Conservation (phyloP, 2,797 vertebrate species). For the Craterocephalus amniculus region DNA sequence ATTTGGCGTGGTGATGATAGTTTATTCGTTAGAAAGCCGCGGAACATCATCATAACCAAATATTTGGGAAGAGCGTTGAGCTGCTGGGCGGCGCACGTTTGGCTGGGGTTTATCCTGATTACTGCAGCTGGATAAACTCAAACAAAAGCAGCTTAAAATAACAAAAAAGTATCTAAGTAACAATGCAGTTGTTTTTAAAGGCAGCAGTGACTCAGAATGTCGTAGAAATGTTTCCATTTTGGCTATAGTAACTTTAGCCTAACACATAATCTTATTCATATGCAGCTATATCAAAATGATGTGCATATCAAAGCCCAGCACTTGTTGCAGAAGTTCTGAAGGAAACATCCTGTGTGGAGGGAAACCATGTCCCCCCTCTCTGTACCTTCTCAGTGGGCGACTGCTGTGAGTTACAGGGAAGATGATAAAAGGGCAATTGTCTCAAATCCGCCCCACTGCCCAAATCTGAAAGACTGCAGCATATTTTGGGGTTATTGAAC, state of each 20-base stretch:
- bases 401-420: conserved; percentile 40
- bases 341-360: conserved; percentile 52
- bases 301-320: conserved; percentile 31
- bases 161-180: neutral
- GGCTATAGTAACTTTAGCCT: neutral
- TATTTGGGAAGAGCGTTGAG: conserved; percentile 44
- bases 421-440: conserved; percentile 69
- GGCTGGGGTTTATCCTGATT: conserved; percentile 2
- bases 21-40: conserved; percentile 30
- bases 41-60: conserved; percentile 49
- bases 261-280: neutral
- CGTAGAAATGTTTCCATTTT: fast-evolving
- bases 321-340: conserved; percentile 52
- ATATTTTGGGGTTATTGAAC: conserved; percentile 38
- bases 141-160: neutral
- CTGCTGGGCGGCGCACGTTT: conserved; percentile 52
- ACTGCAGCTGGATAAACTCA: conserved; percentile 23
- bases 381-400: conserved; percentile 50
- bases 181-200: neutral
- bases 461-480: conserved; percentile 41
- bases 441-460: conserved; percentile 29
- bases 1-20: conserved; percentile 2
- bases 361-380: conserved; percentile 18
- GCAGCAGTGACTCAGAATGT: neutral
- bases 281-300: neutral